These are phyloP conservation scores for Apogon hyalosoma DNA, from an alignment of 2,797 vertebrate species.

Conservation along the genomic window DNA sequence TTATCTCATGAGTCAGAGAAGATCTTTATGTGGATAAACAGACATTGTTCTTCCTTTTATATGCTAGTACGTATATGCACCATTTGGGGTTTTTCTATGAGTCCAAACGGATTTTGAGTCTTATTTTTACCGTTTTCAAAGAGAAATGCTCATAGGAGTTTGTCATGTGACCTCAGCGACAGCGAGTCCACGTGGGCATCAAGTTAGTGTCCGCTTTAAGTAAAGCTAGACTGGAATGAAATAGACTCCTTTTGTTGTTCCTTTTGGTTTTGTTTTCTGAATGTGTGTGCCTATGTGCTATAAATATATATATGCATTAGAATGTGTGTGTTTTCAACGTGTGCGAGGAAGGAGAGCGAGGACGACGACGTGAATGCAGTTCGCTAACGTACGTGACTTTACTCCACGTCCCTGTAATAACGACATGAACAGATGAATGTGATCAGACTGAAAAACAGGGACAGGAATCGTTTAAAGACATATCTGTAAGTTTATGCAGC, in stretches of 20 bases:
- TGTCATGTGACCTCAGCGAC: constrained; percentile 48
- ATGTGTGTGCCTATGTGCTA: constrained; percentile 63
- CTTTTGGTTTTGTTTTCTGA: constrained; percentile 46
- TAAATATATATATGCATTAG: constrained; percentile 51
- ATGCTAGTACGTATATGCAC: constrained; percentile 64
- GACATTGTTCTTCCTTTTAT: constrained; percentile 80
- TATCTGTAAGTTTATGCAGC: no score
- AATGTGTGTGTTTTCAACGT: constrained; percentile 30
- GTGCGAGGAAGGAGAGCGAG: constrained; percentile 5
- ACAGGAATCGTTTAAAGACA: no score
- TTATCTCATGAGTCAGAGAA: constrained; percentile 58
- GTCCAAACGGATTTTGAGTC: constrained; percentile 51
- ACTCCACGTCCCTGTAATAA: constrained; percentile 59
- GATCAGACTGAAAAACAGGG: no score
- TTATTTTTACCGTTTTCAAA: constrained; percentile 72
- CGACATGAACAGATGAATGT: constrained; percentile 8
- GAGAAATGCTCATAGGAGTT: constrained; percentile 53
- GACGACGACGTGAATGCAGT: constrained; percentile 34
- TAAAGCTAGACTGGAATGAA: constrained; percentile 40
- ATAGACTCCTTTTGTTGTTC: constrained; percentile 13
- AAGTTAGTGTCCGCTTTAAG: constrained; percentile 42
- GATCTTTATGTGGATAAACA: constrained; percentile 58
- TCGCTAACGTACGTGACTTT: constrained; percentile 46
- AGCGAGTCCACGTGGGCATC: constrained; percentile 24
- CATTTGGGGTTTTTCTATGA: constrained; percentile 71